Evolutionary conservation across 2,113 vertebrate genomes (phyloP).

Genomic region (Pampusana beccarii): DNA sequence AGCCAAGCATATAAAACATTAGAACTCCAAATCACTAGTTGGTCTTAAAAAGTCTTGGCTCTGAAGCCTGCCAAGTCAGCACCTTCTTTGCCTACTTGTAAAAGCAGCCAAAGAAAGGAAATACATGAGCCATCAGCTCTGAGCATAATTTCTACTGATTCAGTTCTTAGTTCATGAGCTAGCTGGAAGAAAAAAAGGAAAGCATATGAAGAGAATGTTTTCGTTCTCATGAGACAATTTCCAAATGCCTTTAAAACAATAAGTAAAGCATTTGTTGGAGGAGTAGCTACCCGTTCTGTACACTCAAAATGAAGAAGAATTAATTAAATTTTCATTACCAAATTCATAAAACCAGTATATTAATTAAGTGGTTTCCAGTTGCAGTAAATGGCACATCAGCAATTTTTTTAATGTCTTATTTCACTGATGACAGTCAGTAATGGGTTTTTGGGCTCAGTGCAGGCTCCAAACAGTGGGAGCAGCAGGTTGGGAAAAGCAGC

Average conservation of each 20-base stretch:
- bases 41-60: slow-evolving; percentile 69
- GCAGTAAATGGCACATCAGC: slow-evolving; percentile 64
- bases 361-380: slow-evolving; percentile 74
- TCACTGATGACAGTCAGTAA: slow-evolving; percentile 72
- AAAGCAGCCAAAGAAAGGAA: slow-evolving; percentile 56
- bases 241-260: slow-evolving; percentile 40
- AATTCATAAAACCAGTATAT: slow-evolving; percentile 70
- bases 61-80: slow-evolving; percentile 57
- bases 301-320: slow-evolving; percentile 16
- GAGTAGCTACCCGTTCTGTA: slow-evolving; percentile 29
- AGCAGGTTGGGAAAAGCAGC: slow-evolving; percentile 55
- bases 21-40: slow-evolving; percentile 60
- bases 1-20: slow-evolving; percentile 54
- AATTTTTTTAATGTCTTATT: slow-evolving; percentile 66
- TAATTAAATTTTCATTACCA: slow-evolving; percentile 76
- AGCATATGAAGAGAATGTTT: slow-evolving; percentile 16
- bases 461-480: slow-evolving; percentile 18
- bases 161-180: slow-evolving; percentile 62
- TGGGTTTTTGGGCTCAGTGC: slow-evolving; percentile 52
- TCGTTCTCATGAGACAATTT: slow-evolving; percentile 33
- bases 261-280: slow-evolving; percentile 46
- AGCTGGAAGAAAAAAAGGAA: slow-evolving; percentile 19
- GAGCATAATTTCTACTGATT: slow-evolving; percentile 66
- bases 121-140: slow-evolving; percentile 64
- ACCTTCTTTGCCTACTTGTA: slow-evolving; percentile 61